phyloP scores from a whole-genome alignment of 2,888 invertebrate genomes.

The Protodeltote pygarga region DNA sequence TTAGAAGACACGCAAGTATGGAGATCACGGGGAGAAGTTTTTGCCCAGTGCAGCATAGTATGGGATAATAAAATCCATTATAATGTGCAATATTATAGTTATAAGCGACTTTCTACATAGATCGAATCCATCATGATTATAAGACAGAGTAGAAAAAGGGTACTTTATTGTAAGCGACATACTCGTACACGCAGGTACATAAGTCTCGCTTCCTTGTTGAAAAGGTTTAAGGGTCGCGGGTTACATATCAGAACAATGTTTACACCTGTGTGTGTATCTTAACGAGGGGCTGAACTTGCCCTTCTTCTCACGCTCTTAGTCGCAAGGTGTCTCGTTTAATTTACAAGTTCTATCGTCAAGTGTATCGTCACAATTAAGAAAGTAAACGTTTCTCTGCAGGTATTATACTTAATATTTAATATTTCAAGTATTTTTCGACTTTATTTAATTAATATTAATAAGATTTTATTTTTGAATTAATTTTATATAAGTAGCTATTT shows the following conservation, averaged over 20 bases:
- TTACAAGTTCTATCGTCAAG: conserved; percentile 46
- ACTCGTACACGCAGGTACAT: conserved; percentile 26
- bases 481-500: too few species aligned
- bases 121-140: background rate
- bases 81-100: too few species aligned
- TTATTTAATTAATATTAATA: too few species aligned
- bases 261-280: conserved; percentile 65
- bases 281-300: conserved; percentile 63
- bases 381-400: too few species aligned
- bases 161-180: conserved; percentile 13
- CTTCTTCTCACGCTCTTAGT: conserved; percentile 67
- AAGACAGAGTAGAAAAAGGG: background rate
- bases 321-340: conserved; percentile 53
- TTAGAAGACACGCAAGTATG: too few species aligned
- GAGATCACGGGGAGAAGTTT: too few species aligned
- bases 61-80: too few species aligned
- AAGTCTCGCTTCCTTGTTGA: conserved; percentile 25
- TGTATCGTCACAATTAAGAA: conserved; percentile 31
- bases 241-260: conserved; percentile 58
- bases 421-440: too few species aligned
- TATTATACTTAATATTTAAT: too few species aligned
- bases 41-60: too few species aligned
- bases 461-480: too few species aligned
- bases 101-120: background rate
- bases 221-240: conserved; percentile 52